Base-by-base conservation (phyloP, 2,113 vertebrate genomes). In the Plecturocebus donacophilus region DNA sequence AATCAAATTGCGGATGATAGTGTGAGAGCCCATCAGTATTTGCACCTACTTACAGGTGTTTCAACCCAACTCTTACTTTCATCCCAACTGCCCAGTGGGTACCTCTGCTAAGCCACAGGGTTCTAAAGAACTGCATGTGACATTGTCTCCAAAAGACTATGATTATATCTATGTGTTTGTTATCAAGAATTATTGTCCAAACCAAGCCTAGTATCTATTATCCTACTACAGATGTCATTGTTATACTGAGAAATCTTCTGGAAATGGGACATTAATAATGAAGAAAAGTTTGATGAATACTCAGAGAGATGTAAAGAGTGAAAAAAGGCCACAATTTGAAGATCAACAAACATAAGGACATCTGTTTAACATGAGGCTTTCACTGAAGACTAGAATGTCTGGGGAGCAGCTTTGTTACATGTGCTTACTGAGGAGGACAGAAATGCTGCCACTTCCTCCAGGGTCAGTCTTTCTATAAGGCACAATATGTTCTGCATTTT, bases 281-380 rank as follows among this genome's bases (percentile, higher is more conserved):
- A 30, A 58, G 12, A 75, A 86, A 93, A 47, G 5, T 49, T 56
- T 61, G 1, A 27, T 54, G 45, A 97, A 71, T 85, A 56, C 5
- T 21, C n/a, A 85, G 4, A 79, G n/a, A 89, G 8, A 75, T 21
- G 47, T 3, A 16, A 86, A 49, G 12, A 80, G 20, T 42, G 8
- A 81, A 77, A 84, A 75, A 91, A 42, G n/a, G 45, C 23, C 35
- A 87, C 70, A 73, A 45, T 35, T 42, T 61, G 49, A 94, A 81
- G 30, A 25, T 13, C 38, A 42, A 17, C 16, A 86, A 1, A 80
- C 58, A 20, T 30, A 23, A 35, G 7, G 66, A 77, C 61, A 77
- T 94, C 54, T 96, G 68, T 40, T 32, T 70, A 85, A 17, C 13
- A 85, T 20, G 71, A 94, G 42, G 2, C 13, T 71, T 90, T 94